Evolutionary conservation across 2,797 vertebrate genomes (phyloP).

Genomic region (Rhabdomys pumilio): DNA sequence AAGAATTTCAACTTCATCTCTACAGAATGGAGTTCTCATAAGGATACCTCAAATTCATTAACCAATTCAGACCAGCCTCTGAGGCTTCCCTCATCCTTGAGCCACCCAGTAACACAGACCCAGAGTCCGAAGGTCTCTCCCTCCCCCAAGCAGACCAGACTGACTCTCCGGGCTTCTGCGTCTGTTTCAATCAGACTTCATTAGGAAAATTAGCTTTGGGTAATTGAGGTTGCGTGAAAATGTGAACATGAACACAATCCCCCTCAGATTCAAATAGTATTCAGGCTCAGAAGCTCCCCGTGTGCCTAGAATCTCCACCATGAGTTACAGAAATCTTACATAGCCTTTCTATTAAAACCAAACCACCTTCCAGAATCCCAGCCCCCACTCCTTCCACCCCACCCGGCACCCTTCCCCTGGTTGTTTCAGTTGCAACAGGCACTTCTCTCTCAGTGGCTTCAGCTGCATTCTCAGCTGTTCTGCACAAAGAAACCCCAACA

Average conservation of each 20-base stretch:
- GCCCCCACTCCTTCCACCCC: too few species aligned
- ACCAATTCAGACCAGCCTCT: neutral
- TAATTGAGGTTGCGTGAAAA: neutral
- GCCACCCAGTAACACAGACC: neutral
- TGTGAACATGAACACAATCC: constrained; percentile 43
- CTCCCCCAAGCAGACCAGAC: neutral
- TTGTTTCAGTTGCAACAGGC: neutral
- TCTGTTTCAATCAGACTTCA: constrained; percentile 40
- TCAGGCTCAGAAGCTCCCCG: constrained; percentile 13
- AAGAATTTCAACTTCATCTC: neutral
- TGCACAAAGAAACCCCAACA: neutral
- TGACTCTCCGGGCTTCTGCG: constrained; percentile 36
- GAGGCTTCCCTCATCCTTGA: neutral
- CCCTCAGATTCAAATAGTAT: constrained; percentile 38
- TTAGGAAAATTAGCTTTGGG: constrained; percentile 57
- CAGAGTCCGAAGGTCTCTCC: neutral
- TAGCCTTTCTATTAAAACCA: constrained; percentile 49
- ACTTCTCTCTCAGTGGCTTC: neutral
- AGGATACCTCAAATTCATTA: neutral
- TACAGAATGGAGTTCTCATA: neutral
- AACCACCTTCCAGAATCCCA: neutral
- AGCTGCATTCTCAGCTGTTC: neutral
- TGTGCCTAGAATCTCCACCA: constrained; percentile 58
- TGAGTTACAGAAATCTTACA: constrained; percentile 59
- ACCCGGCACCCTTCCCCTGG: neutral